Evolutionary conservation across 2,797 vertebrate species (phyloP).

Genomic region (Protosalanx chinensis): DNA sequence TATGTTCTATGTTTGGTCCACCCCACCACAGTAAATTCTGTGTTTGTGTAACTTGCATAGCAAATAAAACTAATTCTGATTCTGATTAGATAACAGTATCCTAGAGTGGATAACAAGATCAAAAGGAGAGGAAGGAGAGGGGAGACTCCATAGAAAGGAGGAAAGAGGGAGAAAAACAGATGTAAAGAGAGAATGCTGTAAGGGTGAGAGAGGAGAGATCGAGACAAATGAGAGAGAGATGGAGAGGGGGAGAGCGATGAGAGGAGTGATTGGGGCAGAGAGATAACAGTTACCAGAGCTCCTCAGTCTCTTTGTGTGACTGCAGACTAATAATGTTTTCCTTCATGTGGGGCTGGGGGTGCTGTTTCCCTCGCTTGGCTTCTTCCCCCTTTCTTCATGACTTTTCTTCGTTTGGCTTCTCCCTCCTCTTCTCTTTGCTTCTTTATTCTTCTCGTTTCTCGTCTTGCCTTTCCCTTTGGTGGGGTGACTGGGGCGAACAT

Average conservation of each 20-base stretch:
- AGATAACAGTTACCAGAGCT: conserved; percentile 48
- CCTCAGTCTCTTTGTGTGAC: conserved; percentile 40
- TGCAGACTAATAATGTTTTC: conserved; percentile 62
- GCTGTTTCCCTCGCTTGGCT: conserved; percentile 40
- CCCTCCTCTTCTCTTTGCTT: neutral
- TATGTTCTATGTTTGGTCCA: too few species aligned
- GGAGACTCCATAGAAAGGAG: conserved; percentile 49
- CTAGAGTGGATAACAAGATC: conserved; percentile 17
- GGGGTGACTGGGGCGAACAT: neutral
- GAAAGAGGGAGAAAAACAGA: conserved; percentile 45
- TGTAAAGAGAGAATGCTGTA: conserved; percentile 39
- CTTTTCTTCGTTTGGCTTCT: conserved; percentile 27
- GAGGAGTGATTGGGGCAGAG: conserved; percentile 46
- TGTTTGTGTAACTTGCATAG: conserved; percentile 6
- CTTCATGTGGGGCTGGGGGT: conserved; percentile 50
- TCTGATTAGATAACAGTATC: conserved; percentile 54
- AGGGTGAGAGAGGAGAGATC: too few species aligned
- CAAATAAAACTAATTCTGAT: conserved; percentile 26
- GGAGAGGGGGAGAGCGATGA: conserved; percentile 55
- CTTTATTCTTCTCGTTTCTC: neutral
- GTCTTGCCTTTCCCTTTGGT: conserved; percentile 7
- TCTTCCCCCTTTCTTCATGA: neutral
- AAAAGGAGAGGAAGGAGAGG: conserved; percentile 29
- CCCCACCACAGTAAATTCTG: too few species aligned
- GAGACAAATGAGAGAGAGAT: too few species aligned